A percentile compares a stretch with the other conserved stretches of the same genome.
Evolutionary conservation across 2,888 invertebrate genomes (phyloP).

Genomic region (Cyclophora punctaria): DNA sequence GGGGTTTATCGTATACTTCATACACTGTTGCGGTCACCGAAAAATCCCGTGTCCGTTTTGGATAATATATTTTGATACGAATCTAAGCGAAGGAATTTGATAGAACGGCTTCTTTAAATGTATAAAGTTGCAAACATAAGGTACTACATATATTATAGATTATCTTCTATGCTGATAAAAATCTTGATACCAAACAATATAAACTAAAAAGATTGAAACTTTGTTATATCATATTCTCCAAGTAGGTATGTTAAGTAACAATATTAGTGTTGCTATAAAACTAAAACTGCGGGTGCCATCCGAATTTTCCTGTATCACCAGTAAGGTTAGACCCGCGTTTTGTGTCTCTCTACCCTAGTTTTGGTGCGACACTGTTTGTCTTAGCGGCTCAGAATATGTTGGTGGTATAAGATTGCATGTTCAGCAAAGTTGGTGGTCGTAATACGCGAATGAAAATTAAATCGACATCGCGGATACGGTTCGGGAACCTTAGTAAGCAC

Average conservation of each 20-base stretch:
- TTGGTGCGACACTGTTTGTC: not conserved
- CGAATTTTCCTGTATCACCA: conserved; percentile 19
- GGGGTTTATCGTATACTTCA: no score
- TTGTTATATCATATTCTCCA: conserved; percentile 9
- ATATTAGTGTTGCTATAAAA: conserved; percentile 20
- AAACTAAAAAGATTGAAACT: not conserved
- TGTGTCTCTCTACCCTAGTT: not conserved
- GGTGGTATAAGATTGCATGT: conserved; percentile 17
- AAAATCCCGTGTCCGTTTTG: no score
- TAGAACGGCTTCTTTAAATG: no score
- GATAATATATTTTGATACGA: no score
- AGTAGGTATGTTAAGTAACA: conserved; percentile 21
- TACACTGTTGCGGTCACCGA: no score
- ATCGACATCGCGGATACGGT: conserved; percentile 22
- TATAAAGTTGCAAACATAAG: no score
- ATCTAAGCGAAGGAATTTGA: no score
- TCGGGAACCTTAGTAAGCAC: not conserved
- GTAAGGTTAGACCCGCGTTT: conserved; percentile 9
- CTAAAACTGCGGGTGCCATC: conserved; percentile 16
- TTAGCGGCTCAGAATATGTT: conserved; percentile 3
- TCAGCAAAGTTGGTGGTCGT: conserved; percentile 25
- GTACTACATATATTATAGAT: no score
- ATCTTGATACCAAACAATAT: no score
- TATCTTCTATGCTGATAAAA: no score
- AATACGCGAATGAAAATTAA: conserved; percentile 34